phyloP scores from a whole-genome alignment of 2,888 invertebrate genomes.

The Norana najaformis region DNA sequence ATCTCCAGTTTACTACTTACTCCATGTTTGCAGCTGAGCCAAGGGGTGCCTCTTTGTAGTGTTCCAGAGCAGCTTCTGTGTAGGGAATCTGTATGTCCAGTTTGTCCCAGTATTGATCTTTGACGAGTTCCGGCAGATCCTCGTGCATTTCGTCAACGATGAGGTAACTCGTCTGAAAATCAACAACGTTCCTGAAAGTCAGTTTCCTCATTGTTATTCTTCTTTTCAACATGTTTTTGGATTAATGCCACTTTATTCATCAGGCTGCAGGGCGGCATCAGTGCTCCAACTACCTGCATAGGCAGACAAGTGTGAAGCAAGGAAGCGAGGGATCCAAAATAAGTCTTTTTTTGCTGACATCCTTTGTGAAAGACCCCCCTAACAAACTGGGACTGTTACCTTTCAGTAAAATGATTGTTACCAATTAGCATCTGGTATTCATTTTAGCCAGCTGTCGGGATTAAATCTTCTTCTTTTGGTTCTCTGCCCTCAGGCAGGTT shows the following conservation, averaged over 20 bases:
- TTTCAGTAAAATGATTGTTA: neutral
- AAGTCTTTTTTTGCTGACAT: too few species aligned
- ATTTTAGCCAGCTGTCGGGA: too few species aligned
- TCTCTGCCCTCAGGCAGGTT: too few species aligned
- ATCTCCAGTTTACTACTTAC: conserved; percentile 38
- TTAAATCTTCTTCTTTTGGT: too few species aligned
- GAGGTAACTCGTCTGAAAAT: neutral
- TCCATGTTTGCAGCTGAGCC: conserved; percentile 67
- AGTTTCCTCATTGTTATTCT: neutral
- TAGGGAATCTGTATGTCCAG: conserved; percentile 59
- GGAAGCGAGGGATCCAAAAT: too few species aligned
- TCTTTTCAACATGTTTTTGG: neutral
- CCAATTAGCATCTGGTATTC: neutral
- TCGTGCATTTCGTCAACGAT: conserved; percentile 16
- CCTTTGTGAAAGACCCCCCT: too few species aligned
- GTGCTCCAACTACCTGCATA: neutral
- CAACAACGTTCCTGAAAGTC: neutral
- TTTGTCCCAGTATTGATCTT: conserved; percentile 72
- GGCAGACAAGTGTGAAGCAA: too few species aligned
- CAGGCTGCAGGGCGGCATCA: neutral
- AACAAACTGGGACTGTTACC: neutral
- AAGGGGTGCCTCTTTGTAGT: conserved; percentile 68
- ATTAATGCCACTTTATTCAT: neutral
- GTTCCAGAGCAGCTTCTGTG: conserved; percentile 75
- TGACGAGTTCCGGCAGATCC: conserved; percentile 67